Conservation (phyloP, 2,113 vertebrate genomes). For the Aepyceros melampus region DNA sequence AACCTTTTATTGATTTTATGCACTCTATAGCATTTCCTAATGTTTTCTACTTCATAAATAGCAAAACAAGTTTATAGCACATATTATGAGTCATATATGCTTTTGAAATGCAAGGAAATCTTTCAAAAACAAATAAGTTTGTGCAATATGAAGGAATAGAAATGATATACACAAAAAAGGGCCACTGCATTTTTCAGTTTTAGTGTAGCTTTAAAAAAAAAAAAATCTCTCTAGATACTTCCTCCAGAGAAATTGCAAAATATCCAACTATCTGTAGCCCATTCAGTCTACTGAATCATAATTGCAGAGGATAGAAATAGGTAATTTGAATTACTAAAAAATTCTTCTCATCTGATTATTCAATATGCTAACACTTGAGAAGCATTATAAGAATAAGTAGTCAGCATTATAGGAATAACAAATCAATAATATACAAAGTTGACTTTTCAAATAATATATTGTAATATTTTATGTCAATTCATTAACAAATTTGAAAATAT, state of each 20-base stretch:
- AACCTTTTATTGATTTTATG: slow-evolving; percentile 45
- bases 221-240: neutral
- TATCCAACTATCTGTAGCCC: neutral
- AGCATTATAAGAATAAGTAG: neutral
- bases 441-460: neutral
- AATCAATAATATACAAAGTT: neutral
- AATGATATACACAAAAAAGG: neutral
- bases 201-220: neutral
- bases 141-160: neutral
- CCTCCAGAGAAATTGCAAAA: neutral
- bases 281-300: neutral
- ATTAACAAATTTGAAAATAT: neutral
- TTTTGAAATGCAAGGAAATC: neutral
- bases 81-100: neutral
- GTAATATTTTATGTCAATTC: neutral
- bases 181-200: neutral
- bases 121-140: neutral
- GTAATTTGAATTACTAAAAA: neutral
- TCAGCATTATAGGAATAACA: neutral
- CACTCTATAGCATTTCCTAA: neutral
- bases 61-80: neutral
- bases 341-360: neutral
- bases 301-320: neutral
- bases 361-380: neutral
- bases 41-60: slow-evolving; percentile 41